A percentile compares a stretch with the other conserved stretches of the same genome.
Conservation (phyloP, 1,140 invertebrate species). For the Stegodyphus dumicola region DNA sequence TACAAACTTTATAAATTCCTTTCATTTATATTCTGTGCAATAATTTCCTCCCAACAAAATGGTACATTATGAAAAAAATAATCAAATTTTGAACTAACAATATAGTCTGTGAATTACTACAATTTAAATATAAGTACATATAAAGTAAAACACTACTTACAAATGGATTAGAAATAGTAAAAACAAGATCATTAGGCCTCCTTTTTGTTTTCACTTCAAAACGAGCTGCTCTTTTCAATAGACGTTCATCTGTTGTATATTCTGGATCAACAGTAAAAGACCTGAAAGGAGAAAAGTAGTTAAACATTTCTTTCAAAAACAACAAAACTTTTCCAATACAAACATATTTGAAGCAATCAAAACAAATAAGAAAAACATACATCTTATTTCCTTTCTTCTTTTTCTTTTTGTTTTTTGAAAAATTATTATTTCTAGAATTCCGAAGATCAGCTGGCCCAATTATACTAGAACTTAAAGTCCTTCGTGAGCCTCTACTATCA, state of each 20-base stretch:
- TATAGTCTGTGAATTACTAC: too few relatives aligned
- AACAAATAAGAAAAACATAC: constrained; percentile 3
- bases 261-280: constrained; percentile 64
- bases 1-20: too few relatives aligned
- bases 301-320: too few relatives aligned
- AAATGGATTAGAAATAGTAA: constrained; percentile 59
- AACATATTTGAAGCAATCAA: neutral
- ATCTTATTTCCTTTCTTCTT: constrained; percentile 42
- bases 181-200: constrained; percentile 48
- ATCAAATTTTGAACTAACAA: too few relatives aligned
- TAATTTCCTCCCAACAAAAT: too few relatives aligned
- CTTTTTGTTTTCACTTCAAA: constrained; percentile 72
- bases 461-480: constrained; percentile 34
- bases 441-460: constrained; percentile 12
- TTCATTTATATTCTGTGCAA: constrained; percentile 70
- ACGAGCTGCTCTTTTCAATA: constrained; percentile 79
- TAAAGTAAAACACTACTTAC: constrained; percentile 65
- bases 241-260: constrained; percentile 66
- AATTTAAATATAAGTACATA: neutral
- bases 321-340: neutral
- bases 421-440: constrained; percentile 9
- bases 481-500: constrained; percentile 36
- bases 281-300: constrained; percentile 2
- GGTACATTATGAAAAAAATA: too few relatives aligned
- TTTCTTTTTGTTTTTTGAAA: constrained; percentile 37